phyloP scores from a whole-genome alignment of 2,797 vertebrate species.

The Eulemur coronatus region DNA sequence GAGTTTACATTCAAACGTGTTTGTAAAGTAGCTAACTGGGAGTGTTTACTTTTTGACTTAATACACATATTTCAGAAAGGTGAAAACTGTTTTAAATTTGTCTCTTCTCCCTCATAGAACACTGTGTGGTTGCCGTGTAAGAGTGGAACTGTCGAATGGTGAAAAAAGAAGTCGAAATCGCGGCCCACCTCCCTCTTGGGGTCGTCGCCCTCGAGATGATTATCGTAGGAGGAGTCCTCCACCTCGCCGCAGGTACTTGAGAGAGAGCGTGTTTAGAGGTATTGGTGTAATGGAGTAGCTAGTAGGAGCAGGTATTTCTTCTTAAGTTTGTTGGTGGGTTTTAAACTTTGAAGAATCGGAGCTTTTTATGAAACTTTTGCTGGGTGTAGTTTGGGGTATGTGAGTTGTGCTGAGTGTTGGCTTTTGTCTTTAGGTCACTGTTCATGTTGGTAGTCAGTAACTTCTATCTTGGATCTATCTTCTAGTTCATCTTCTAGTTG shows the following conservation, averaged over 20 bases:
- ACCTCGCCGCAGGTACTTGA: slow-evolving; percentile 93
- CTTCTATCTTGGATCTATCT: slow-evolving; percentile 84
- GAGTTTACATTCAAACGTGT: neutral
- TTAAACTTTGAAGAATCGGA: slow-evolving; percentile 79
- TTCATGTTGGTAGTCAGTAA: slow-evolving; percentile 85
- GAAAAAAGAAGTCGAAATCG: slow-evolving; percentile 97
- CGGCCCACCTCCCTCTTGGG: slow-evolving; percentile 96
- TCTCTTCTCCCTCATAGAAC: slow-evolving; percentile 83
- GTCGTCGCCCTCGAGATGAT: slow-evolving; percentile 94
- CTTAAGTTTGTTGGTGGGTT: slow-evolving; percentile 84
- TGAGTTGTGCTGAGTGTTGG: slow-evolving; percentile 85
- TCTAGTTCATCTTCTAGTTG: slow-evolving; percentile 87
- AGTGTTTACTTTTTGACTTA: neutral
- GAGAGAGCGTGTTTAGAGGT: slow-evolving; percentile 66
- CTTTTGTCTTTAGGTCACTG: slow-evolving; percentile 85
- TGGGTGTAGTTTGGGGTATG: slow-evolving; percentile 78
- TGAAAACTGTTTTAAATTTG: neutral
- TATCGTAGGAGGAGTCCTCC: slow-evolving; percentile 94
- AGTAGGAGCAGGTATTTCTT: slow-evolving; percentile 84
- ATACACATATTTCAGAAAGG: neutral
- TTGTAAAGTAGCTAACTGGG: neutral
- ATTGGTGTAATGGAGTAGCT: slow-evolving; percentile 80
- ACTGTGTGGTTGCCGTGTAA: slow-evolving; percentile 95
- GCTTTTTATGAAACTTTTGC: slow-evolving; percentile 66
- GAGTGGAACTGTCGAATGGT: slow-evolving; percentile 97